Percentiles rank a stretch among this genome's conserved stretches.
These are phyloP conservation scores for Pogonocichla stellata DNA, from an alignment of 2,113 vertebrate species.

Conservation along the genomic window DNA sequence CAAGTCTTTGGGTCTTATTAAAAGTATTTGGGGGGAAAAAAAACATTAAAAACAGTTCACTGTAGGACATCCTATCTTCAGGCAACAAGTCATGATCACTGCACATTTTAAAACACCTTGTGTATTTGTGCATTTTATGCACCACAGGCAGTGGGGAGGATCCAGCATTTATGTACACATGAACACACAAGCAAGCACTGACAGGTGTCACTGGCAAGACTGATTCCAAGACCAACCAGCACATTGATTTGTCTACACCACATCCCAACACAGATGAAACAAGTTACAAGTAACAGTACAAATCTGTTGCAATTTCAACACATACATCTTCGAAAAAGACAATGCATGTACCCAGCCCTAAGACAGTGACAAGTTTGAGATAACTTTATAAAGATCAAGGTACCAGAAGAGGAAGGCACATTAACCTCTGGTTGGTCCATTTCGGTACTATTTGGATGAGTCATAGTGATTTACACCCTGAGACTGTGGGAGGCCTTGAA, in stretches of 20 bases:
- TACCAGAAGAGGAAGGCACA: constrained; percentile 62
- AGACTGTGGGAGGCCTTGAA: constrained; percentile 36
- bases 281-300: neutral
- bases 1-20: neutral
- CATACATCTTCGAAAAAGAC: neutral
- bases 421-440: constrained; percentile 51
- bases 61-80: neutral
- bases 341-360: neutral
- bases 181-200: neutral
- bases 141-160: neutral
- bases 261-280: neutral
- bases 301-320: neutral
- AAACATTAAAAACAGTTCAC: neutral
- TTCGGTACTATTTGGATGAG: constrained; percentile 29
- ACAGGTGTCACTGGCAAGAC: neutral
- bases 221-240: neutral
- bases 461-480: constrained; percentile 49
- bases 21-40: neutral
- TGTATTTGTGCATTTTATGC: neutral
- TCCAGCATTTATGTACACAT: neutral
- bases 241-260: neutral
- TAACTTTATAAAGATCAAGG: constrained; percentile 52
- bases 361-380: neutral
- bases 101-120: neutral
- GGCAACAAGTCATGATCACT: neutral